phyloP scores from a whole-genome alignment of 35 echinoderm and acorn worm species.

The Hemicentrotus pulcherrimus region DNA sequence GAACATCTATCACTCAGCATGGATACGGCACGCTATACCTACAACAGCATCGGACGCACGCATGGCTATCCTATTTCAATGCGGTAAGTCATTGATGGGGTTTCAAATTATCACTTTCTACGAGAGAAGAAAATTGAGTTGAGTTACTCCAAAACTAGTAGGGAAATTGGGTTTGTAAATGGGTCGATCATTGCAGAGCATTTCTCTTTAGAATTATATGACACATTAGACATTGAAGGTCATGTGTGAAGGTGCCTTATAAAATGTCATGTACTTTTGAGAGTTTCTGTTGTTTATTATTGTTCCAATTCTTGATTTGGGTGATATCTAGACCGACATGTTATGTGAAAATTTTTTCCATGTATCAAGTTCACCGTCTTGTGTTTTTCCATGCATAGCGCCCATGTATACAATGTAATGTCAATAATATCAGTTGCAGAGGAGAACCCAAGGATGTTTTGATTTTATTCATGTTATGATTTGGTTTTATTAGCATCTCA shows the following conservation, averaged over 20 bases:
- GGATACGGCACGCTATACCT: conserved; percentile 32
- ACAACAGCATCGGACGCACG: conserved; percentile 37
- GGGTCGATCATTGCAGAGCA: neutral
- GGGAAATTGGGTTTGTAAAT: neutral
- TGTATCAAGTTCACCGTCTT: neutral
- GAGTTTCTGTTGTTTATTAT: neutral
- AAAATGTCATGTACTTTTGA: neutral
- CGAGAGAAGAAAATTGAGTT: neutral
- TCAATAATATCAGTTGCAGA: no score
- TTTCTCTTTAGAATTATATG: neutral
- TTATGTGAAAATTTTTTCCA: neutral
- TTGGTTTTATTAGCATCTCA: no score
- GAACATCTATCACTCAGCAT: conserved; percentile 13
- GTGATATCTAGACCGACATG: neutral
- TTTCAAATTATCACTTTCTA: neutral
- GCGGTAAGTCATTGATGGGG: conserved; percentile 32
- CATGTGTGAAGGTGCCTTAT: neutral
- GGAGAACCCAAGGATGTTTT: no score
- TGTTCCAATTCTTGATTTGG: neutral
- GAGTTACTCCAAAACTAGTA: neutral
- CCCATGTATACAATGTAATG: no score
- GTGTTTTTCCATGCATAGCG: neutral
- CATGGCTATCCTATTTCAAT: conserved; percentile 38
- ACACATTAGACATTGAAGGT: neutral
- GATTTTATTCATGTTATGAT: no score